These are phyloP conservation scores for Cheilosia urbana DNA, from an alignment of 2,888 invertebrate species.

Conservation along the genomic window DNA sequence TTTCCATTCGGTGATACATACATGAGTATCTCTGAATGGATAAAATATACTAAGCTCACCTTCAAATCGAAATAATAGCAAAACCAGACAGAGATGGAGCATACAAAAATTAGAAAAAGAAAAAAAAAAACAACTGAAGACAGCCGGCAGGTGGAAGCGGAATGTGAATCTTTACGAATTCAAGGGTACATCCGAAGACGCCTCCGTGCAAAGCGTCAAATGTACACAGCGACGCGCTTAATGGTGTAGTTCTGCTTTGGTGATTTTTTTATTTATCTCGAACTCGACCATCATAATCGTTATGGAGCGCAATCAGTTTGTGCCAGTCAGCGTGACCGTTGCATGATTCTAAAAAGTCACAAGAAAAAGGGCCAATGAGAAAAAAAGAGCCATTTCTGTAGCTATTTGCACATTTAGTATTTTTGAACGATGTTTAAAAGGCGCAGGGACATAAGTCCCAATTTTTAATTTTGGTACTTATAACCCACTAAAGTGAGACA, in stretches of 20 bases:
- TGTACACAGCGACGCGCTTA: not conserved
- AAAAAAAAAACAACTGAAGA: not conserved
- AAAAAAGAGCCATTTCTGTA: too few species aligned
- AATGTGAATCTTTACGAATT: constrained; percentile 24
- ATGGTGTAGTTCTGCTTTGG: constrained; percentile 20
- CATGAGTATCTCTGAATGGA: constrained; percentile 44
- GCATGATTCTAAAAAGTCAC: too few species aligned
- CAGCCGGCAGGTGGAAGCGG: constrained; percentile 41
- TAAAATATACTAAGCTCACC: constrained; percentile 42
- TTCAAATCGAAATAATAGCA: constrained; percentile 30
- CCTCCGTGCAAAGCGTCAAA: constrained; percentile 4
- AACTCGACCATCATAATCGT: constrained; percentile 56
- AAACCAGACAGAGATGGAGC: constrained; percentile 6
- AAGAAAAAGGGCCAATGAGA: too few species aligned
- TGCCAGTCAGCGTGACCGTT: constrained; percentile 40
- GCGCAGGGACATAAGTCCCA: too few species aligned
- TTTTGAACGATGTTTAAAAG: too few species aligned
- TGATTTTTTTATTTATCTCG: constrained; percentile 56
- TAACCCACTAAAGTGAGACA: too few species aligned
- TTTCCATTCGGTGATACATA: too few species aligned
- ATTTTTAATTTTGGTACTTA: too few species aligned
- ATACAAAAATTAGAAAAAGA: constrained; percentile 29
- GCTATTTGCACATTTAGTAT: too few species aligned
- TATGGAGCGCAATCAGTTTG: constrained; percentile 51
- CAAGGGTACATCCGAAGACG: constrained; percentile 45